These are phyloP conservation scores for Folsomia candida DNA, from an alignment of 2,888 invertebrate species.

Conservation along the genomic window DNA sequence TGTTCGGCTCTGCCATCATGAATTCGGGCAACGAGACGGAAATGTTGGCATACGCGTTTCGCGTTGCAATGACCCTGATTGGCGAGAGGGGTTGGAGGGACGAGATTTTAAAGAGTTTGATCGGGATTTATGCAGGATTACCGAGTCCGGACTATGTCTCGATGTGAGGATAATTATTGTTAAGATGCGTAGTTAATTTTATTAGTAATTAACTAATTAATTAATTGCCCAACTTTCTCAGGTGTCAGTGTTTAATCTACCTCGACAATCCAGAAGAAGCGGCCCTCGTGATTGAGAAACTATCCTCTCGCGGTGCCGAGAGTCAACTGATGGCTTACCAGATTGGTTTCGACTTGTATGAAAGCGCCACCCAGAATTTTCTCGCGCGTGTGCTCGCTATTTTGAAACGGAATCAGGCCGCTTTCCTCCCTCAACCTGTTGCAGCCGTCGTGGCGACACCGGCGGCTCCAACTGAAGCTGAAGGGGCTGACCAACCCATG, in stretches of 20 bases:
- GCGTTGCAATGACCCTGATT: constrained; percentile 93
- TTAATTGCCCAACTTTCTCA: constrained; percentile 7
- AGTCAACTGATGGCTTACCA: constrained; percentile 95
- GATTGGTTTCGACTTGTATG: constrained; percentile 97
- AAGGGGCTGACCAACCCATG: constrained; percentile 23
- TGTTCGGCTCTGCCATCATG: constrained; percentile 55
- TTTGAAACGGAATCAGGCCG: constrained; percentile 66
- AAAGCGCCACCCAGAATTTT: constrained; percentile 98
- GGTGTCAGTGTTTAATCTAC: constrained; percentile 92
- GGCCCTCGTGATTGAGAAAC: constrained; percentile 85
- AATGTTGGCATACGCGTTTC: constrained; percentile 92
- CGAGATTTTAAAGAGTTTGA: constrained; percentile 81
- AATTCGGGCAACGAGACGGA: constrained; percentile 71
- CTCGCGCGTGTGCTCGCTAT: constrained; percentile 81
- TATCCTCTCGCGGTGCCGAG: constrained; percentile 65
- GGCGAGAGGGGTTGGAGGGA: constrained; percentile 92
- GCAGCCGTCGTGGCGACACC: constrained; percentile 21
- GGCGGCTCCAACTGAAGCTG: constrained; percentile 11
- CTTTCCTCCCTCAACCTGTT: constrained; percentile 66
- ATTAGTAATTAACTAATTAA: neutral
- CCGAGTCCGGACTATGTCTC: constrained; percentile 94
- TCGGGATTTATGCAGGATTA: constrained; percentile 82
- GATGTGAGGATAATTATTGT: constrained; percentile 60
- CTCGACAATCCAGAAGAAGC: constrained; percentile 90
- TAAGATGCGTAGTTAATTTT: neutral